These are phyloP conservation scores for Dinoponera quadriceps DNA, from an alignment of 1,140 invertebrate genomes.

Conservation along the genomic window DNA sequence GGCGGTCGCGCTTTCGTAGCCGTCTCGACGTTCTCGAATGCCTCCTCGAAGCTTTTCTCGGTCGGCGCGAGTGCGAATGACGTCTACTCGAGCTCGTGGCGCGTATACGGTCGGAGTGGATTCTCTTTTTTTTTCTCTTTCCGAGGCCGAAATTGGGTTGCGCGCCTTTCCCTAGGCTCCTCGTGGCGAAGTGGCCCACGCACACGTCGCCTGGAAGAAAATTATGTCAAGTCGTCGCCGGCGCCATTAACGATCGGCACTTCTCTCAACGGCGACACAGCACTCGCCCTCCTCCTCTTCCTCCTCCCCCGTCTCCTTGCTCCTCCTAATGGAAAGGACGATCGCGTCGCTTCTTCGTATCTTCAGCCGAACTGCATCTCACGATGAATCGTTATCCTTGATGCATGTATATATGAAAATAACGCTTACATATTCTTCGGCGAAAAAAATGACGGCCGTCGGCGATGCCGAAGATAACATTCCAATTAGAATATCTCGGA, in stretches of 20 bases:
- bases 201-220: slow-evolving; percentile 8
- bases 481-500: slow-evolving; percentile 62
- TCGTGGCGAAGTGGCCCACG: slow-evolving; percentile 29
- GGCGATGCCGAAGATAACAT: slow-evolving; percentile 53
- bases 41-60: slow-evolving; percentile 42
- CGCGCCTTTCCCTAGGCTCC: slow-evolving; percentile 48
- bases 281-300: background rate
- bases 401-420: slow-evolving; percentile 15
- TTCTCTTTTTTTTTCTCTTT: background rate
- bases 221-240: slow-evolving; percentile 47
- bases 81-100: slow-evolving; percentile 52
- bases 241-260: slow-evolving; percentile 23
- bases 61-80: slow-evolving; percentile 62
- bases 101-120: slow-evolving; percentile 32
- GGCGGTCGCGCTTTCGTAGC: slow-evolving; percentile 38
- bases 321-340: background rate
- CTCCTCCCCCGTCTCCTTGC: background rate
- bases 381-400: background rate
- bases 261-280: slow-evolving; percentile 13
- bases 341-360: background rate
- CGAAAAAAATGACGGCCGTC: background rate
- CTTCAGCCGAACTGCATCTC: background rate
- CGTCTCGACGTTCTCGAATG: slow-evolving; percentile 39
- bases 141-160: slow-evolving; percentile 62
- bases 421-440: background rate